These are phyloP conservation scores for Felis catus DNA, from an alignment of 2,113 vertebrate genomes.

Conservation along the genomic window DNA sequence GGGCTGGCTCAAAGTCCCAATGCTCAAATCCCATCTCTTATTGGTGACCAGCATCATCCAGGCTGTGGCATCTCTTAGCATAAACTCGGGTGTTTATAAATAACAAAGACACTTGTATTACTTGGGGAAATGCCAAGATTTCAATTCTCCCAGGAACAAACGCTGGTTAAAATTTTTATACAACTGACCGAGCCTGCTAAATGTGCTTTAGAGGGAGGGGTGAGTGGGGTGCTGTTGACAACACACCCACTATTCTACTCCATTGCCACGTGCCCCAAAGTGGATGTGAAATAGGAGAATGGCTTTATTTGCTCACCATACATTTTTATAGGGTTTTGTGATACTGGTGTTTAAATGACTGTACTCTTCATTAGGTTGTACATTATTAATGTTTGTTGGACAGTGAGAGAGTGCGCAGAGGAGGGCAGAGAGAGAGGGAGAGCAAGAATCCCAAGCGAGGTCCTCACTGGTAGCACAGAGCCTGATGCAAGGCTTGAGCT, in stretches of 20 bases:
- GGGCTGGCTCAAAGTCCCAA: background rate
- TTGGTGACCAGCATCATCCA: background rate
- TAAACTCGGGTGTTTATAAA: background rate
- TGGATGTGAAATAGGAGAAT: background rate
- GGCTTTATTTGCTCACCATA: background rate
- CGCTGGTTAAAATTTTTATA: background rate
- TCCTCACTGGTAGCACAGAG: too few relatives aligned
- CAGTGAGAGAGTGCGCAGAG: too few relatives aligned
- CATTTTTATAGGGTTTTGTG: background rate
- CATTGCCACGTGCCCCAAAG: background rate
- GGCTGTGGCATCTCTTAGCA: background rate
- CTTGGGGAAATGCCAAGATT: background rate
- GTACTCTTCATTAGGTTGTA: background rate
- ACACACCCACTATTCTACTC: rapidly evolving
- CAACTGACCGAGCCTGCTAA: background rate
- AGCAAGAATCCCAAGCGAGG: too few relatives aligned
- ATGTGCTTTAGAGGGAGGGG: background rate
- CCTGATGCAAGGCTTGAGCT: too few relatives aligned
- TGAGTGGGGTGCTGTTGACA: background rate
- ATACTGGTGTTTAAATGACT: background rate
- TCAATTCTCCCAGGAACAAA: background rate
- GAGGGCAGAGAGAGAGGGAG: too few relatives aligned
- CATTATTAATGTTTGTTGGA: too few relatives aligned
- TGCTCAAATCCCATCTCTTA: background rate
- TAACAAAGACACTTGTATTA: background rate